These are phyloP conservation scores for Deilephila elpenor DNA, from an alignment of 2,888 invertebrate genomes.

Conservation along the genomic window DNA sequence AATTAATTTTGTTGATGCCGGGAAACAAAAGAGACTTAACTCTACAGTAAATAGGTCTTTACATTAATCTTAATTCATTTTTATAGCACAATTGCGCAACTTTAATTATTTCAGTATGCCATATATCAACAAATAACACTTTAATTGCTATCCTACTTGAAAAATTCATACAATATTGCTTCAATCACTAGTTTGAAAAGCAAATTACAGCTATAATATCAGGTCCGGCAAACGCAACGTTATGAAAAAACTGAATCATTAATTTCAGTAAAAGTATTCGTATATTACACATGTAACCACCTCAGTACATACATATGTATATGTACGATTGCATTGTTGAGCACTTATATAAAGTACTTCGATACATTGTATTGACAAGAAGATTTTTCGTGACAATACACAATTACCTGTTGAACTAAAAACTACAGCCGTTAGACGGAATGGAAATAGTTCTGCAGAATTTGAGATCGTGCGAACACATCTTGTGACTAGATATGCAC, in stretches of 20 bases:
- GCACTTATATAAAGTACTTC: not conserved
- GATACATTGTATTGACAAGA: slow-evolving; percentile 13
- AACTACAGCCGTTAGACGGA: slow-evolving; percentile 38
- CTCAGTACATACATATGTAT: slow-evolving; percentile 12
- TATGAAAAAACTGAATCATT: slow-evolving; percentile 14
- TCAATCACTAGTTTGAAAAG: not conserved
- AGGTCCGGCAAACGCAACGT: slow-evolving; percentile 13
- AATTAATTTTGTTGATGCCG: too few relatives aligned
- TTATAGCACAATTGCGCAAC: not conserved
- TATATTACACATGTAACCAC: slow-evolving; percentile 14
- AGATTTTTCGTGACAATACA: slow-evolving; percentile 56
- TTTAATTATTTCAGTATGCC: not conserved
- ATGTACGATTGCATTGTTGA: not conserved
- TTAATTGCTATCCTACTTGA: not conserved
- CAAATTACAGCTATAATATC: slow-evolving; percentile 24
- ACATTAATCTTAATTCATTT: not conserved
- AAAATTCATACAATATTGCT: slow-evolving; percentile 8
- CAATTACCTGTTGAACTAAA: slow-evolving; percentile 52
- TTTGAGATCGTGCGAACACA: slow-evolving; percentile 68
- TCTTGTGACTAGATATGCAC: slow-evolving; percentile 40
- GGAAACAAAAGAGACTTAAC: too few relatives aligned
- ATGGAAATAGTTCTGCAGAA: slow-evolving; percentile 36
- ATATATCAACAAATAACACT: not conserved
- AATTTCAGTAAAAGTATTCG: slow-evolving; percentile 23
- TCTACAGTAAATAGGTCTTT: too few relatives aligned